phyloP scores from a whole-genome alignment of 2,113 vertebrate species.

The Eonycteris spelaea region DNA sequence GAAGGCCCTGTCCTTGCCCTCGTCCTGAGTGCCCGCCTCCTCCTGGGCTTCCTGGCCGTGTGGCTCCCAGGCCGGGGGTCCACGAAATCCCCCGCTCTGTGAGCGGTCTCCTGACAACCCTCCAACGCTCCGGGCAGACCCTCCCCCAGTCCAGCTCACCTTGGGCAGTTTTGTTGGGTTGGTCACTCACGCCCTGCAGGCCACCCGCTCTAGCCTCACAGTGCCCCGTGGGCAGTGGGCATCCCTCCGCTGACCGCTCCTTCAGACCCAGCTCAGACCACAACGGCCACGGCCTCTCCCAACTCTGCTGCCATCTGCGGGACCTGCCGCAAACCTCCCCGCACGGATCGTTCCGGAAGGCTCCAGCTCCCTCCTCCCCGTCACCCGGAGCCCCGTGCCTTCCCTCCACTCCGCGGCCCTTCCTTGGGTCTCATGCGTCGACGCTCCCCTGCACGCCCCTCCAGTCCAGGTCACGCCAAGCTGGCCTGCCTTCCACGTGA shows the following conservation, averaged over 20 bases:
- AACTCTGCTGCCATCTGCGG: neutral
- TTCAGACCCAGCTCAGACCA: neutral
- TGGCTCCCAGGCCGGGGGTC: neutral
- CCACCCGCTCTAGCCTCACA: neutral
- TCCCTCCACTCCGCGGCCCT: neutral
- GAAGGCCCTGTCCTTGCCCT: neutral
- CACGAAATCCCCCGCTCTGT: neutral
- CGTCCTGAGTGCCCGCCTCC: rapidly evolving
- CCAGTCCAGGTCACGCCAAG: neutral
- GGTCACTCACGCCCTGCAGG: neutral
- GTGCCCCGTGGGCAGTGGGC: rapidly evolving
- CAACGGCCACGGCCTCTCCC: rapidly evolving
- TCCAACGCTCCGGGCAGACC: neutral
- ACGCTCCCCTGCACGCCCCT: neutral
- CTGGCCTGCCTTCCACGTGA: neutral
- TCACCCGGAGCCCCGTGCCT: neutral
- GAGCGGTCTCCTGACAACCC: neutral
- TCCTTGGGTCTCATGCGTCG: rapidly evolving
- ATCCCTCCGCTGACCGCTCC: rapidly evolving
- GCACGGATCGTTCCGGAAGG: neutral
- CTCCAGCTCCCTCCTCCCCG: neutral
- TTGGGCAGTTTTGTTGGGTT: neutral
- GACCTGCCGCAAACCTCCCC: neutral
- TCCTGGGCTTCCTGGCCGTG: neutral
- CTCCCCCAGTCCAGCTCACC: rapidly evolving